Conservation (phyloP, 2,888 invertebrate genomes). For the Ophonus ardosiacus region DNA sequence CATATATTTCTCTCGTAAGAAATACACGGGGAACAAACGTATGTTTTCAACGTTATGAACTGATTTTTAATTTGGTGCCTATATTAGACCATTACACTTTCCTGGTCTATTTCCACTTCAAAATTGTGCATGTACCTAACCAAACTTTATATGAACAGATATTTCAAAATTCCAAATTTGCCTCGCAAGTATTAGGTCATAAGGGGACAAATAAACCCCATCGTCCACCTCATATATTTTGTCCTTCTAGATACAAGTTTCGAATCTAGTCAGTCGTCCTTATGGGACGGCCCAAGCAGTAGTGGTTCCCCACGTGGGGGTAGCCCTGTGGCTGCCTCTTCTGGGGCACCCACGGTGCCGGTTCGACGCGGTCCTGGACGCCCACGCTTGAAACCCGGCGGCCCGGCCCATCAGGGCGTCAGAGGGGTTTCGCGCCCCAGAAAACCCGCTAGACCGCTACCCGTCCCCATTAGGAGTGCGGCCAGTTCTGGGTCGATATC, state of each 20-base stretch:
- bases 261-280: constrained; percentile 40
- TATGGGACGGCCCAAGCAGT: constrained; percentile 37
- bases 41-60: too few species aligned
- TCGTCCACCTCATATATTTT: background rate
- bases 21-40: too few species aligned
- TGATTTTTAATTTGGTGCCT: too few species aligned
- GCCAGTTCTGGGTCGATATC: constrained; percentile 60
- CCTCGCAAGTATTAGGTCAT: too few species aligned
- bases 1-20: too few species aligned
- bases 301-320: constrained; percentile 54
- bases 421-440: constrained; percentile 79
- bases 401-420: constrained; percentile 82
- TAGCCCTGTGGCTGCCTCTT: constrained; percentile 61
- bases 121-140: too few species aligned
- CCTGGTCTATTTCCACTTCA: too few species aligned
- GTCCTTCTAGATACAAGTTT: constrained; percentile 48
- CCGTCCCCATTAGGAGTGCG: constrained; percentile 74
- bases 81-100: too few species aligned
- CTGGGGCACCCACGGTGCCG: constrained; percentile 64
- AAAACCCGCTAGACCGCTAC: constrained; percentile 77
- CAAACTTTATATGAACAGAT: too few species aligned
- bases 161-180: too few species aligned
- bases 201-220: too few species aligned
- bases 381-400: constrained; percentile 82
- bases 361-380: constrained; percentile 83